Base-by-base conservation (phyloP, 1,140 invertebrate species). In the Agraylea sexmaculata region DNA sequence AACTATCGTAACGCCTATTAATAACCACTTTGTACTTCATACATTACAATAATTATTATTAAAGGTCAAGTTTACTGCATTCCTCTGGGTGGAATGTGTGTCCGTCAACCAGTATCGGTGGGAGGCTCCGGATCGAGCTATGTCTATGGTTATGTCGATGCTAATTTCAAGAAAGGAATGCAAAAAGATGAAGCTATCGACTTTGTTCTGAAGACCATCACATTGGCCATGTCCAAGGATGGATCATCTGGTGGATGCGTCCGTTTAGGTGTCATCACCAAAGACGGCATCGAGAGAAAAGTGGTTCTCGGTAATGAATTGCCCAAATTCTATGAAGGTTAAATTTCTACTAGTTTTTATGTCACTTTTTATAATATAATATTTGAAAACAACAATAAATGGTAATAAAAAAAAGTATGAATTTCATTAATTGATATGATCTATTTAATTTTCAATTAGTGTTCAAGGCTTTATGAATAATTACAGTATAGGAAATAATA, bases 51-150 rank as follows among this genome's bases (percentile, higher is more conserved):
- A 25, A 25, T 25, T 25, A n/a, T n/a, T n/a, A n/a, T n/a, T n/a
- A n/a, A n/a, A 68, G 63, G 75, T 37, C 74, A 91, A 75, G 83
- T 96, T 19, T 97, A 90, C 58, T 78, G 75, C 17, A 74, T 96
- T 41, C 89, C 91, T 2, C 63, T 94, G 38, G 92, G 93, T 40
- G 94, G 95, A 7, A 96, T 97, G 88, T 74, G 89, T 21, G 74
- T 85, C 10, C 75, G 88, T 27, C 87, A 94, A 58, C 70, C 78
- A 11, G 77, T 89, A 29, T 77, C 87, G 1, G 88, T 91, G 53
- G 91, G 90, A 35, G 96, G 96, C 2, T 98, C 93, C 6, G 96
- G 96, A 21, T 95, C 90, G 22, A 83, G 79, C n/a, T 99, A 92
- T 56, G 79, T 99, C 8, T 95, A 92, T 64, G 94, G 94, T 32